Conservation (phyloP, 2,797 vertebrate species). For the Lagorchestes hirsutus region DNA sequence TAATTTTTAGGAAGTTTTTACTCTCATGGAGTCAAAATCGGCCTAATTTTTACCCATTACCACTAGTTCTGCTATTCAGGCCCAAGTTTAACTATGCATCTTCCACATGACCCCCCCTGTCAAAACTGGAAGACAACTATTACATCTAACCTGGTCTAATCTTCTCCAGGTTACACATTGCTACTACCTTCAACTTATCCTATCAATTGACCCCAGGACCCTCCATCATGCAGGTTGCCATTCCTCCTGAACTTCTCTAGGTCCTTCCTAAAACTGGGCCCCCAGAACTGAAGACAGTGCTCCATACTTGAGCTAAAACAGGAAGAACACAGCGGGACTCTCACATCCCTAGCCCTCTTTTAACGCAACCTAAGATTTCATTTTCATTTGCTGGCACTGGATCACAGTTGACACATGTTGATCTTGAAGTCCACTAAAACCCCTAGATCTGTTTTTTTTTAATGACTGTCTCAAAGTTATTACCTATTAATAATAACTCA, state of each 20-base stretch:
- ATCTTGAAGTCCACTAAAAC: neutral
- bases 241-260: neutral
- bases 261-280: neutral
- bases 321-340: neutral
- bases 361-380: neutral
- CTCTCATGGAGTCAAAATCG: neutral
- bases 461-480: neutral
- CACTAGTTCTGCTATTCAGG: neutral
- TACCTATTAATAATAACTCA: neutral
- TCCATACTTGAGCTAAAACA: neutral
- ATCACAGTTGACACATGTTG: neutral
- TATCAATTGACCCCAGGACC: neutral
- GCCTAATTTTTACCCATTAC: neutral
- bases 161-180: neutral
- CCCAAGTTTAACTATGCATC: neutral
- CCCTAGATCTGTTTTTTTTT: neutral
- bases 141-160: neutral
- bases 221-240: neutral
- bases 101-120: neutral
- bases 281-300: neutral
- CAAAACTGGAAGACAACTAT: neutral
- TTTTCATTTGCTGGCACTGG: neutral
- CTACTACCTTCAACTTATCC: neutral
- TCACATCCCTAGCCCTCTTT: neutral
- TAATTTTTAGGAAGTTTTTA: neutral